A percentile compares a stretch with the other conserved stretches of the same genome.
phyloP scores from a whole-genome alignment of 1,140 invertebrate genomes.

The Ylistrum balloti region DNA sequence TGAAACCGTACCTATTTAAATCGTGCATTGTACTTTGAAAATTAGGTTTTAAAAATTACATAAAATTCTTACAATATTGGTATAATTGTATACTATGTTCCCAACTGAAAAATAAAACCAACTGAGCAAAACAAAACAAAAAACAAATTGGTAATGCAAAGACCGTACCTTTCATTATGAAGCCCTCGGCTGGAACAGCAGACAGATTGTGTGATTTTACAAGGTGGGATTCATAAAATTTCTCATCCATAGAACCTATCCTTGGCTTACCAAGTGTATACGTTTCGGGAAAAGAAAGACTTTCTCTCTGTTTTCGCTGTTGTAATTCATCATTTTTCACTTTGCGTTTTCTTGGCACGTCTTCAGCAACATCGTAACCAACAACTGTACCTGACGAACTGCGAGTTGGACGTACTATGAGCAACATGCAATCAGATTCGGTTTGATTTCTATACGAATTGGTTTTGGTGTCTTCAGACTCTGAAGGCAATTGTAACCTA shows the following conservation, averaged over 20 bases:
- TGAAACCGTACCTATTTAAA: no score
- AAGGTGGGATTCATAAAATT: neutral
- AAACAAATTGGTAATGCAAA: neutral
- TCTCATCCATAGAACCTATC: neutral
- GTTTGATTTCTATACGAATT: neutral
- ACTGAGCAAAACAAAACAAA: no score
- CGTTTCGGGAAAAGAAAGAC: neutral
- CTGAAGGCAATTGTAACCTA: neutral
- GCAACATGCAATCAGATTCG: neutral
- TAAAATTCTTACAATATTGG: no score
- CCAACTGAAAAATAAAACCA: no score
- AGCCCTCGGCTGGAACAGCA: neutral
- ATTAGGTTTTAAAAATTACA: no score
- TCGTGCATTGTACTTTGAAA: no score
- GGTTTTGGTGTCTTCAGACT: neutral
- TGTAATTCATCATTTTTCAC: neutral
- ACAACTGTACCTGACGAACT: neutral
- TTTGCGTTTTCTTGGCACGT: neutral
- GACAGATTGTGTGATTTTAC: neutral
- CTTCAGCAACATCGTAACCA: conserved; percentile 6
- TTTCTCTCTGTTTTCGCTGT: neutral
- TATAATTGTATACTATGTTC: no score
- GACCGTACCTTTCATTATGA: neutral
- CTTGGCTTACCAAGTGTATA: neutral
- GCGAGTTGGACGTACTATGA: neutral